These are phyloP conservation scores for Baccha elongata DNA, from an alignment of 2,888 invertebrate species.

Conservation along the genomic window DNA sequence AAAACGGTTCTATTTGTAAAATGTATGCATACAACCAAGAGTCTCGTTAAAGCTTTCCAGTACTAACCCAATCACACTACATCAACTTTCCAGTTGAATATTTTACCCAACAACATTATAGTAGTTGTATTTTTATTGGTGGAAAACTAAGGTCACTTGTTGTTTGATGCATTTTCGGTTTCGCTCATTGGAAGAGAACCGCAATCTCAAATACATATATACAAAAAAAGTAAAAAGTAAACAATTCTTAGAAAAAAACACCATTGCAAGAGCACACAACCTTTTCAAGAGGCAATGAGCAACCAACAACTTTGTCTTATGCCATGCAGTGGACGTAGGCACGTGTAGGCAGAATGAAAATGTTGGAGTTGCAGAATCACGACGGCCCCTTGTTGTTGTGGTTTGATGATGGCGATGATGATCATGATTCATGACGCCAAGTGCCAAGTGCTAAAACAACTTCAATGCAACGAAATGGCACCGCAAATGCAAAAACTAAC, in stretches of 20 bases:
- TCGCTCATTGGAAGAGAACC: slow-evolving; percentile 73
- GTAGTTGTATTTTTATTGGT: slow-evolving; percentile 67
- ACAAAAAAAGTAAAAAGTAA: slow-evolving; percentile 12
- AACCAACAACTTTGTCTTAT: slow-evolving; percentile 32
- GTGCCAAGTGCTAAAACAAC: slow-evolving; percentile 65
- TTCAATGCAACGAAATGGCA: slow-evolving; percentile 52
- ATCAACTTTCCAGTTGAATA: slow-evolving; percentile 46
- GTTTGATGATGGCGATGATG: slow-evolving; percentile 50
- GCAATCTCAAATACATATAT: slow-evolving; percentile 53
- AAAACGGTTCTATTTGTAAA: slow-evolving; percentile 71
- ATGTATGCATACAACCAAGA: neutral
- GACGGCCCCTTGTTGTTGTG: slow-evolving; percentile 18
- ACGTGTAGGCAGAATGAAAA: slow-evolving; percentile 11
- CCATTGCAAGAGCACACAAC: slow-evolving; percentile 69
- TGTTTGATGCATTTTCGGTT: slow-evolving; percentile 47
- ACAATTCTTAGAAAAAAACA: slow-evolving; percentile 48
- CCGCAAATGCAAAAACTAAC: slow-evolving; percentile 51
- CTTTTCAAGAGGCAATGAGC: slow-evolving; percentile 52
- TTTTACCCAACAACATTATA: slow-evolving; percentile 39
- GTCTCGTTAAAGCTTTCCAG: slow-evolving; percentile 44
- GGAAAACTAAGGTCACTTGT: slow-evolving; percentile 64
- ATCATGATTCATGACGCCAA: too few relatives aligned
- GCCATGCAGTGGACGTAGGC: slow-evolving; percentile 22
- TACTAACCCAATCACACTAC: slow-evolving; percentile 20
- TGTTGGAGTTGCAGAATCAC: slow-evolving; percentile 31